Conservation (phyloP, 2,113 vertebrate genomes). For the Gopherus flavomarginatus region DNA sequence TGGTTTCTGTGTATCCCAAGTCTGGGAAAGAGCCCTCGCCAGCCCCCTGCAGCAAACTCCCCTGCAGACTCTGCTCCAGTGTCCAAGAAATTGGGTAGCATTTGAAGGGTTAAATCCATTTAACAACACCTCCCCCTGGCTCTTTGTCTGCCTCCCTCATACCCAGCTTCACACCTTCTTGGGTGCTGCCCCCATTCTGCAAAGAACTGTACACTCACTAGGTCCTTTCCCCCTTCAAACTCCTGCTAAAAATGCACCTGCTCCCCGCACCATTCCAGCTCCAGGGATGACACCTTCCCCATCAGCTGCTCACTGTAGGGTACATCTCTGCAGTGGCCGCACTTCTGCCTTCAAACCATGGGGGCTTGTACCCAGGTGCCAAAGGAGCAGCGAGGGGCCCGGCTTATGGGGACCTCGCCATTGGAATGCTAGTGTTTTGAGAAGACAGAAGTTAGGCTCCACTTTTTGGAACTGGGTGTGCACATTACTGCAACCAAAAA, state of each 20-base stretch:
- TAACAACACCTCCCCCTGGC: too few relatives aligned
- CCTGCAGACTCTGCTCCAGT: background rate
- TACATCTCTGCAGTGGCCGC: background rate
- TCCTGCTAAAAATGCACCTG: background rate
- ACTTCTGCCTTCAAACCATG: background rate
- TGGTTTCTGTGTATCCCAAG: background rate
- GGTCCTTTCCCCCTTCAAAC: background rate
- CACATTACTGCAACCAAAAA: background rate
- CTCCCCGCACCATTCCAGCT: background rate
- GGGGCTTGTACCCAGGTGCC: too few relatives aligned
- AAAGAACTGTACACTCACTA: background rate
- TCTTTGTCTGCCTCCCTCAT: background rate
- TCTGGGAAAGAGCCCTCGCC: background rate
- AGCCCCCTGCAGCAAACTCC: background rate
- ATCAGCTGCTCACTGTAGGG: background rate
- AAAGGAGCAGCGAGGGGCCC: background rate
- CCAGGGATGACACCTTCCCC: background rate
- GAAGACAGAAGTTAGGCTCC: background rate
- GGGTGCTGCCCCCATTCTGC: background rate
- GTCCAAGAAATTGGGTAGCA: background rate
- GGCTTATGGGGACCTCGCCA: background rate
- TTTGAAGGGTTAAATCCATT: background rate
- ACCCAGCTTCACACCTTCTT: background rate
- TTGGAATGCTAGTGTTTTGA: background rate
- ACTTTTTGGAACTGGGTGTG: background rate